phyloP scores from a whole-genome alignment of 1,140 invertebrate species.

The Dendroctonus valens region DNA sequence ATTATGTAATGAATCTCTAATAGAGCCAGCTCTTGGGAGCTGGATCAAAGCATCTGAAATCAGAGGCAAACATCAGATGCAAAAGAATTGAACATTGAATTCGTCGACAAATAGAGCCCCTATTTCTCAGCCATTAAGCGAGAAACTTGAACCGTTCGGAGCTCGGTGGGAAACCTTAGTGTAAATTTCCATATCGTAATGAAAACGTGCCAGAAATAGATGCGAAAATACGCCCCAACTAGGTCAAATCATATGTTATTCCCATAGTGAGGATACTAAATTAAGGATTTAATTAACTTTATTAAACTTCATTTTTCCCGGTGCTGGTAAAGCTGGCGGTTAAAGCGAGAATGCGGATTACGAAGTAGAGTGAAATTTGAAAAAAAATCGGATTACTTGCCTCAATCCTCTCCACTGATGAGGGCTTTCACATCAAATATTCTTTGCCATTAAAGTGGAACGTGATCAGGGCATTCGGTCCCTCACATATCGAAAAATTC shows the following conservation, averaged over 20 bases:
- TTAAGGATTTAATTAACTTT: constrained; percentile 17
- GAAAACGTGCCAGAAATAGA: constrained; percentile 1
- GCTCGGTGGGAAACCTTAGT: no score
- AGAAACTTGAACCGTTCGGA: background rate
- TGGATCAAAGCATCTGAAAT: no score
- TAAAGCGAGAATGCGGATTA: constrained; percentile 2
- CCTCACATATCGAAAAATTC: no score
- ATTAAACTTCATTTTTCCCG: constrained; percentile 5
- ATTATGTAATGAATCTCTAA: no score
- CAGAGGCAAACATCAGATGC: no score
- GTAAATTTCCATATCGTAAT: constrained; percentile 3
- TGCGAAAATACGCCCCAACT: background rate
- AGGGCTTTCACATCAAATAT: background rate
- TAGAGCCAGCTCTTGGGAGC: no score
- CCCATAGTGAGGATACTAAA: constrained; percentile 8
- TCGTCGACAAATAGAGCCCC: background rate
- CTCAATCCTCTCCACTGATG: background rate
- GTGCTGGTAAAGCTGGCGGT: constrained; percentile 2
- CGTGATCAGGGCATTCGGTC: no score
- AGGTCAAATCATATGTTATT: constrained; percentile 9
- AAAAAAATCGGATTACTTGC: background rate
- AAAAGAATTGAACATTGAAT: no score
- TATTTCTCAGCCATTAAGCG: background rate
- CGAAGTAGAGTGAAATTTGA: background rate
- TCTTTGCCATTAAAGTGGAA: no score